Evolutionary conservation across 53 echinoderm and acorn worm species (phyloP).

Genomic region (Mesocentrotus franciscanus): DNA sequence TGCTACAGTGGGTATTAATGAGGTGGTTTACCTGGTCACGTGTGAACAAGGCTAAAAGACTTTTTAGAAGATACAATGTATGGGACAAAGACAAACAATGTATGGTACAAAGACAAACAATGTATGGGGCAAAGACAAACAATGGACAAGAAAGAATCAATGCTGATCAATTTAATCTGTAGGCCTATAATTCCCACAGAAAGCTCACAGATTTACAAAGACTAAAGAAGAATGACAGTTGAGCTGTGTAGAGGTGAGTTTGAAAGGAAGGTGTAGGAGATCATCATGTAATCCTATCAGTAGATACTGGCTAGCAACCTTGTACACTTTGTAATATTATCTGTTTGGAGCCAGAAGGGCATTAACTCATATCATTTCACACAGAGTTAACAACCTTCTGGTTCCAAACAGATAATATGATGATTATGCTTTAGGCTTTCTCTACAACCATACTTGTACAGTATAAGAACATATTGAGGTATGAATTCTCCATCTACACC

Average conservation of each 20-base stretch:
- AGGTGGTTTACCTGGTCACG: no score
- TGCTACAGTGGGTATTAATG: no score
- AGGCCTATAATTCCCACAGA: background rate
- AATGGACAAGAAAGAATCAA: background rate
- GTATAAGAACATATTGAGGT: no score
- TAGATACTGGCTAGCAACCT: background rate
- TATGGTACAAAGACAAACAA: background rate
- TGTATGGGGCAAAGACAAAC: background rate
- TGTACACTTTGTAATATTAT: slow-evolving; percentile 7
- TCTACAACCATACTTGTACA: background rate
- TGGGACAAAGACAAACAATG: background rate
- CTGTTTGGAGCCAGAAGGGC: background rate
- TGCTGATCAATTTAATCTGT: background rate
- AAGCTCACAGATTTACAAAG: background rate
- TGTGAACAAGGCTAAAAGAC: background rate
- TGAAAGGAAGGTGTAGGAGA: background rate
- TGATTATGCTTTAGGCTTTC: background rate
- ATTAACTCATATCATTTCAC: background rate
- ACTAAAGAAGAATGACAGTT: background rate
- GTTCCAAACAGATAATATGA: background rate
- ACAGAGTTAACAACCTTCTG: no score
- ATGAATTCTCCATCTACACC: background rate
- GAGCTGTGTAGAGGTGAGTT: background rate
- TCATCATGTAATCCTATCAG: background rate
- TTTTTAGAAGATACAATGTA: background rate